phyloP scores from a whole-genome alignment of 2,797 vertebrate genomes.

The Todus mexicanus region DNA sequence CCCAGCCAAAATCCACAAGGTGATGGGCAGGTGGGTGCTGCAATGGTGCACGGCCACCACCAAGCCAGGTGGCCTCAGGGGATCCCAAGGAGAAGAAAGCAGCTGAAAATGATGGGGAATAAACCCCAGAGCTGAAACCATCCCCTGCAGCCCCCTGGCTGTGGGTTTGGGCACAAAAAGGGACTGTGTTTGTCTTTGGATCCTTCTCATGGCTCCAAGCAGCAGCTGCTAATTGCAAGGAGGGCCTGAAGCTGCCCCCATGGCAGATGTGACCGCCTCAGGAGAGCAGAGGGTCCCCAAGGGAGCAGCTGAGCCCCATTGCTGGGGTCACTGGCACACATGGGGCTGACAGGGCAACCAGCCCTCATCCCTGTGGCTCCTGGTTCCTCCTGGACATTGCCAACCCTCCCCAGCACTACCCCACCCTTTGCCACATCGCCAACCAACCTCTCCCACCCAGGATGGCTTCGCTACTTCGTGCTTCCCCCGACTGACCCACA shows the following conservation, averaged over 20 bases:
- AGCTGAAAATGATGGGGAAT: background rate
- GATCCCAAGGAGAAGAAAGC: background rate
- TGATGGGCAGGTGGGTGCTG: background rate
- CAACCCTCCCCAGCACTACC: background rate
- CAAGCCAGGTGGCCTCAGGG: background rate
- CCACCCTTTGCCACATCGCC: accelerated
- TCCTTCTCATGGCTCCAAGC: background rate
- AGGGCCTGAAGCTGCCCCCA: background rate
- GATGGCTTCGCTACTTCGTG: background rate
- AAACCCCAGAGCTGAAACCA: background rate
- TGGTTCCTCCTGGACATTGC: accelerated
- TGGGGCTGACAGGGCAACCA: background rate
- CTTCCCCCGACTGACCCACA: background rate
- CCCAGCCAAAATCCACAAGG: accelerated
- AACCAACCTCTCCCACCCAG: background rate
- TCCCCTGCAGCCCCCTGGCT: background rate
- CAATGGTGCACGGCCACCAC: background rate
- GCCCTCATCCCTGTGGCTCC: background rate
- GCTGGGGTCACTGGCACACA: accelerated
- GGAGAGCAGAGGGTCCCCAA: accelerated
- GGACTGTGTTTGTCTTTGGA: accelerated
- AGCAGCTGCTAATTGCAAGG: background rate
- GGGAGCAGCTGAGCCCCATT: background rate
- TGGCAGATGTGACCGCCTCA: accelerated
- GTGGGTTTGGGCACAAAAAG: background rate